Evolutionary conservation across 2,113 vertebrate species (phyloP), one percentile per base, ranked within the genome.

Genomic region (Tiliqua scincoides): DNA sequence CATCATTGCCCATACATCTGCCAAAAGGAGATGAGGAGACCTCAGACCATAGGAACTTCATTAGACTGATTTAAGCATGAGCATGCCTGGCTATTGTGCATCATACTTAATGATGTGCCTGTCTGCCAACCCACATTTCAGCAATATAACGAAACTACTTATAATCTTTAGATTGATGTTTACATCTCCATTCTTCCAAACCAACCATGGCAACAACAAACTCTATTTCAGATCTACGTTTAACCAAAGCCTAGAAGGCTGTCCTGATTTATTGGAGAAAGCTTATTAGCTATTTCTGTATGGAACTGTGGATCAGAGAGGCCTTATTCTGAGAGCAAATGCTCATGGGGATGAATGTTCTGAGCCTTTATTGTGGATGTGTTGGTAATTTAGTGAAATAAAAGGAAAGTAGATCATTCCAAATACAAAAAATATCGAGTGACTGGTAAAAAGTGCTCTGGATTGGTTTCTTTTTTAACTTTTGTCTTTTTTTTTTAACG

Each of bases 1-100:
- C 75, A 87, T 75, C 70, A 68, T 92, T 86, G 61, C 80, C 92
- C 90, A 95, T 93, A 91, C 92, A 92, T 82, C 85, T 93, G 74
- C 79, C 86, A 92, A 91, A 86, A 92, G 90, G 88, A 93, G 68
- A 90, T 82, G 79, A 76, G 1, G 27, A 57, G 27, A 76, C 48
- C 30, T 52, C 18, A 57, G 57, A 52, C 30, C 52, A 76, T 32
- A 32, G 30, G 14, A 57, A 32, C 6, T 17, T 76, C 52, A 57
- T 54, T n/a, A 57, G n/a, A 76, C 17, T 76, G 14, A 37, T 71
- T 71, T 71, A 76, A 76, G 17, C 52, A 57, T 76, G n/a, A 57
- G 18, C 30, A 76, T 76, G 30, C 30, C 30, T 57, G 15, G 40
- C 17, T n/a, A 30, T 11, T 76, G 15, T 32, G 30, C 17, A 54